A percentile compares a stretch with the other conserved stretches of the same genome.
phyloP scores from a whole-genome alignment of 2,113 vertebrate species.

The Leucoraja erinaceus region DNA sequence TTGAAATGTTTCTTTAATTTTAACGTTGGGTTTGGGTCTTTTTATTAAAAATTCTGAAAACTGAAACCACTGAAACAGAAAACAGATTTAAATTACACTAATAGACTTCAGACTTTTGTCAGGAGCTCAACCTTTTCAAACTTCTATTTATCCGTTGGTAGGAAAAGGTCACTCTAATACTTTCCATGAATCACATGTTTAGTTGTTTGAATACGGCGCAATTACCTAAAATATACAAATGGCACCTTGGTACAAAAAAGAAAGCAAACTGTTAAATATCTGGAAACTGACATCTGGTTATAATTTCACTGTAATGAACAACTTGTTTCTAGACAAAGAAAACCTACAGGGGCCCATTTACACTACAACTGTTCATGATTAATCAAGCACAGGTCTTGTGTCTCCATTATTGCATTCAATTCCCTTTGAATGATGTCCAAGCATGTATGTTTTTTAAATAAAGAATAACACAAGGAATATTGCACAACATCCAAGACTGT shows the following conservation, averaged over 20 bases:
- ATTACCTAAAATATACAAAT: slow-evolving; percentile 37
- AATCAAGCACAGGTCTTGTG: slow-evolving; percentile 45
- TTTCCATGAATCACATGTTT: slow-evolving; percentile 34
- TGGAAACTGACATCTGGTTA: slow-evolving; percentile 61
- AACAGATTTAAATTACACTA: slow-evolving; percentile 24
- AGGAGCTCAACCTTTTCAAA: neutral
- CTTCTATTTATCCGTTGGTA: slow-evolving; percentile 21
- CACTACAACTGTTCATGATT: slow-evolving; percentile 48
- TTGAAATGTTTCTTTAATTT: neutral
- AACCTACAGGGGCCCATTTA: slow-evolving; percentile 52
- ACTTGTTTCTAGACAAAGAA: slow-evolving; percentile 44
- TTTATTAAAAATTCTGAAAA: slow-evolving; percentile 3
- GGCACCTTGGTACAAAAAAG: neutral
- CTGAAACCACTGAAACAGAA: slow-evolving; percentile 16
- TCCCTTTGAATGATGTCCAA: neutral
- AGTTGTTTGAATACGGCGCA: neutral
- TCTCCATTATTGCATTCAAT: neutral
- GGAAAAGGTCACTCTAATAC: neutral
- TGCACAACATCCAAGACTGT: neutral
- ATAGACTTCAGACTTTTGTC: slow-evolving; percentile 11
- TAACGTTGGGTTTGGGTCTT: neutral
- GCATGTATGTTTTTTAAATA: neutral
- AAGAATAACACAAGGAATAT: neutral
- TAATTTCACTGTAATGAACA: slow-evolving; percentile 54
- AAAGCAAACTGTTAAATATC: slow-evolving; percentile 43